These are phyloP conservation scores for Caenorhabditis briggsae DNA, from an alignment of 1,140 invertebrate genomes.

Conservation along the genomic window DNA sequence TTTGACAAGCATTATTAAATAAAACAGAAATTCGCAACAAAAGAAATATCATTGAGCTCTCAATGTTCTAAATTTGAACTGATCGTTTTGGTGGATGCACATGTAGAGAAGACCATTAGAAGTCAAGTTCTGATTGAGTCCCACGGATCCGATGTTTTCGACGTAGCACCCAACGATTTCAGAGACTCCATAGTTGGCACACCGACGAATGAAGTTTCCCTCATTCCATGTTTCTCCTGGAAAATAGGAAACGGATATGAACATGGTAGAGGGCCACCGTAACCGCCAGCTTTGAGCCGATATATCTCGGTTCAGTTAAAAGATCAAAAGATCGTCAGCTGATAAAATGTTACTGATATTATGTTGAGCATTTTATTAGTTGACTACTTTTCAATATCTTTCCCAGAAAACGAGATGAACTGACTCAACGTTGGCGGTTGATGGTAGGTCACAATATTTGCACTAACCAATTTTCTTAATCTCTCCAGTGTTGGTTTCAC, in stretches of 20 bases:
- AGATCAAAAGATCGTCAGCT: too few relatives aligned
- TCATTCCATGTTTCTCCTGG: slow-evolving; percentile 44
- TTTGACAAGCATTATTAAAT: background rate
- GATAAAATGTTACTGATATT: too few relatives aligned
- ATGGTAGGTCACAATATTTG: too few relatives aligned
- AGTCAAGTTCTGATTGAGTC: slow-evolving; percentile 34
- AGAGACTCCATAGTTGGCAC: slow-evolving; percentile 43
- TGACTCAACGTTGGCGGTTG: too few relatives aligned
- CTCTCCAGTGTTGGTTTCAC: slow-evolving; percentile 10
- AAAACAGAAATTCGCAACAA: too few relatives aligned
- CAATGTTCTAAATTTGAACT: slow-evolving; percentile 47
- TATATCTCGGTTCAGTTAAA: too few relatives aligned
- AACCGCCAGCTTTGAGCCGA: too few relatives aligned
- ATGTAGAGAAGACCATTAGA: slow-evolving; percentile 13
- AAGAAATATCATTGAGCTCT: slow-evolving; percentile 17
- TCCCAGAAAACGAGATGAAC: background rate
- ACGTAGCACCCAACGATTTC: slow-evolving; percentile 23
- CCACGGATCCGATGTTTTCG: background rate
- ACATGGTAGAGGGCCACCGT: background rate
- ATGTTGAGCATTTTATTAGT: too few relatives aligned
- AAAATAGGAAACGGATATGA: background rate
- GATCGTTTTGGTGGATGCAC: slow-evolving; percentile 45
- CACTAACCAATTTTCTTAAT: slow-evolving; percentile 18
- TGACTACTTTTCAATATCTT: background rate
- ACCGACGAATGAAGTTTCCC: slow-evolving; percentile 31